Base-by-base conservation (phyloP, 2,888 invertebrate species). In the Cataglyphis rosenhaueri region DNA sequence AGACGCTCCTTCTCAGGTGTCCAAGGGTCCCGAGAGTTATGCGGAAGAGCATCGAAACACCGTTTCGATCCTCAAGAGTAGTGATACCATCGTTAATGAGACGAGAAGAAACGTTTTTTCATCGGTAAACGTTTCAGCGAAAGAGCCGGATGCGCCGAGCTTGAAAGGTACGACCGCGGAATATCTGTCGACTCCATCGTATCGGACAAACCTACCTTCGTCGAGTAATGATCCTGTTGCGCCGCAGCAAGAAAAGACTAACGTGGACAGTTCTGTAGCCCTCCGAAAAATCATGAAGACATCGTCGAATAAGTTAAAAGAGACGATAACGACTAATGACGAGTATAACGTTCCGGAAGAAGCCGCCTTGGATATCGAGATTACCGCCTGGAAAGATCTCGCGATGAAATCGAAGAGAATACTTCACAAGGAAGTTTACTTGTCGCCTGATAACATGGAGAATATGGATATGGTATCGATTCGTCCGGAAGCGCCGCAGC, bases 401-500 rank as follows among this genome's bases (percentile, higher is more conserved):
- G 88, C 83, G 0, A 21, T 57, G 1, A 90, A 81, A 25, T 90
- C 92, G 5, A 91, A 82, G 35, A 55, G 85, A 1, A 0, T n/a
- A 0, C 15, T 59, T 0, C 8, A 32, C 9, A 83, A 74, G 4
- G 71, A 78, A 9, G 64, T 83, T 0, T 55, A 57, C n/a, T 0
- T 62, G 4, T 10, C 25, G 0, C 0, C 25, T 0, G 71, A 55
- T 0, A 35, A 29, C 1, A 0, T 8, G 18, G 44, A 32, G 0
- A 55, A 21, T 0, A 10, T 78, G 3, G 86, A 85, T 2, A 79
- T 84, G 44, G 35, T 92, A 15, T 91, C 89, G 4, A 92, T 92
- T 44, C 87, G 87, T 4, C 93, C 93, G 0, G 92, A 93, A 71
- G 89, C 92, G 4, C 92, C 92, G 0, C 57, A 78, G 44, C 90